Percentiles rank a stretch among this genome's conserved stretches.
Conservation (phyloP, 2,797 vertebrate genomes). For the Silurus lanzhouensis region DNA sequence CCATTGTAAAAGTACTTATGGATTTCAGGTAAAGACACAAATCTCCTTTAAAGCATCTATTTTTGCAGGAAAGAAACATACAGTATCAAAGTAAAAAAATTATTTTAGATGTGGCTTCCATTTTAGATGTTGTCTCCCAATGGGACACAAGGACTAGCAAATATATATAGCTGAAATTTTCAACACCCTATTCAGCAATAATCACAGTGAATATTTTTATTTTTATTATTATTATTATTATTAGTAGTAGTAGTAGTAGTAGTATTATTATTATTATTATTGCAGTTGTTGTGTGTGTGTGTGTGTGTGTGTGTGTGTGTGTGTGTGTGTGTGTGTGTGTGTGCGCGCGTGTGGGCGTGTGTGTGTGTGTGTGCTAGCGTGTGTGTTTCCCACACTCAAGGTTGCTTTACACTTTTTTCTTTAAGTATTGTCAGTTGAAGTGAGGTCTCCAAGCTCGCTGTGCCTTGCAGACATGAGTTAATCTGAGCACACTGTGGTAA, state of each 20-base stretch:
- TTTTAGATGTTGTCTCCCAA: too few species aligned
- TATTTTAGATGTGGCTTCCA: background rate
- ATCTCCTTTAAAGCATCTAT: background rate
- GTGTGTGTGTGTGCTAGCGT: background rate
- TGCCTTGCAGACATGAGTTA: conserved; percentile 17
- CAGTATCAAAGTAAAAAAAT: background rate
- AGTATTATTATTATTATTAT: too few species aligned
- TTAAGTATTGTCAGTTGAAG: background rate
- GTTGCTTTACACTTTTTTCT: background rate
- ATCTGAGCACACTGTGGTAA: conserved; percentile 40
- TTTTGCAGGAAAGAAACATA: background rate
- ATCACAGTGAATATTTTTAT: background rate
- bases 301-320: too few species aligned
- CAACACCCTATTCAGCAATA: background rate
- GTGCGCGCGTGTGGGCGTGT: background rate
- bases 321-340: too few species aligned
- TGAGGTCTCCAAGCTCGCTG: conserved; percentile 5
- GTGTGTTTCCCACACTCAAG: background rate
- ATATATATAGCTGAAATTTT: background rate
- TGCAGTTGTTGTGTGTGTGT: too few species aligned
- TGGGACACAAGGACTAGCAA: background rate
- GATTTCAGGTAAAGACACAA: background rate
- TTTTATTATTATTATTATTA: too few species aligned
- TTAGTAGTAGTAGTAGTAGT: too few species aligned
- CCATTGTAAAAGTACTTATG: background rate